Conservation (phyloP, 1,140 invertebrate species). For the Megalopta genalis region DNA sequence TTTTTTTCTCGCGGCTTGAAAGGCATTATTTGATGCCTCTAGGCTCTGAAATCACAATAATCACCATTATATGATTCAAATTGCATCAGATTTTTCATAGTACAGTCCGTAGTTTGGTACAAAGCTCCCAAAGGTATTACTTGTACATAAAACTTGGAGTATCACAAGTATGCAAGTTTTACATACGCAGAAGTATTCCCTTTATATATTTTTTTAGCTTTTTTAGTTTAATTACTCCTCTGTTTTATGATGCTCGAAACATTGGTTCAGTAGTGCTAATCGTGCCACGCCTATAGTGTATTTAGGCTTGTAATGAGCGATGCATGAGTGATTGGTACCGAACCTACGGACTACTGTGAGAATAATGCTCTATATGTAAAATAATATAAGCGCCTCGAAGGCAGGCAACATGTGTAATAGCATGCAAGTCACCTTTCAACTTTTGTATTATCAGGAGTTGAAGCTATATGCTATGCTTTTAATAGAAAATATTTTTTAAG, state of each 20-base stretch:
- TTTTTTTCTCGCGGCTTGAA: conserved; percentile 81
- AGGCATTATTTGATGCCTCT: conserved; percentile 81
- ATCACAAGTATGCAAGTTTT: conserved; percentile 1
- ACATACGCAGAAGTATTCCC: conserved; percentile 12
- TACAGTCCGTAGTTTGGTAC: conserved; percentile 68
- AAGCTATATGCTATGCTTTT: conserved; percentile 4
- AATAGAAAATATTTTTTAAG: conserved; percentile 7
- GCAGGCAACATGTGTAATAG: conserved; percentile 42
- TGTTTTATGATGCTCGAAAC: conserved; percentile 36
- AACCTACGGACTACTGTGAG: conserved; percentile 71
- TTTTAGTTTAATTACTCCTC: conserved; percentile 26
- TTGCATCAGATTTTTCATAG: conserved; percentile 51
- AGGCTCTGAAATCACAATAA: conserved; percentile 81
- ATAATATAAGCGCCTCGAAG: conserved; percentile 68
- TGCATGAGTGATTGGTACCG: conserved; percentile 69
- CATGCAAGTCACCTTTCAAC: conserved; percentile 50
- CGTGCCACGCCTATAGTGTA: conserved; percentile 61
- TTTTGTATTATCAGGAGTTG: conserved; percentile 14
- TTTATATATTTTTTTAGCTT: not conserved
- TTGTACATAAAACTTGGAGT: conserved; percentile 35
- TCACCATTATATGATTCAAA: conserved; percentile 75
- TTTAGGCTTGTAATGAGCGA: conserved; percentile 63
- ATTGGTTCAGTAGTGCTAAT: conserved; percentile 52
- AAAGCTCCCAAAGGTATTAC: conserved; percentile 59
- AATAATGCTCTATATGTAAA: conserved; percentile 74